Percentiles rank a stretch among this genome's conserved stretches.
These are phyloP conservation scores for Halictus rubicundus DNA, from an alignment of 1,140 invertebrate species.

Conservation along the genomic window DNA sequence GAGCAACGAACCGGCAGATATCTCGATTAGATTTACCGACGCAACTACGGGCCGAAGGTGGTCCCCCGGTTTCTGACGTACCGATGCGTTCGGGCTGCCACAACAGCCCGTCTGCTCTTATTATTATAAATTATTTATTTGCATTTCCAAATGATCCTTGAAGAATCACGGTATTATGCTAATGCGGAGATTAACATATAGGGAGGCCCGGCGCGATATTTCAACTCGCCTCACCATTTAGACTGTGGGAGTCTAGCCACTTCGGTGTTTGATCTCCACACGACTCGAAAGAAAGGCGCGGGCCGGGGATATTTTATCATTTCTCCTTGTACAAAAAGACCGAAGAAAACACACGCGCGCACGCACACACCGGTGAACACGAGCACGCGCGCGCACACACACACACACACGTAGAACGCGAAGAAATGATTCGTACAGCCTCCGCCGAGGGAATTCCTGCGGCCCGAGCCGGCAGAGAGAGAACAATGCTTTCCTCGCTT, in stretches of 20 bases:
- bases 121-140: conserved; percentile 82
- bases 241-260: conserved; percentile 65
- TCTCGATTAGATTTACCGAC: conserved; percentile 57
- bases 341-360: neutral
- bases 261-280: conserved; percentile 65
- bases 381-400: too few relatives aligned
- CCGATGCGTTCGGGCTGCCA: conserved; percentile 58
- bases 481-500: conserved; percentile 56
- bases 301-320: conserved; percentile 64
- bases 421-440: conserved; percentile 25
- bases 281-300: conserved; percentile 66
- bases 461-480: conserved; percentile 28
- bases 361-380: too few relatives aligned
- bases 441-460: conserved; percentile 46
- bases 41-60: conserved; percentile 34
- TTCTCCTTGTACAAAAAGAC: conserved; percentile 56
- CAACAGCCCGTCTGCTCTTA: conserved; percentile 70
- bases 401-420: too few relatives aligned
- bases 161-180: conserved; percentile 81
- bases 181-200: conserved; percentile 80
- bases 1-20: conserved; percentile 45
- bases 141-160: conserved; percentile 80
- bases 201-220: conserved; percentile 77
- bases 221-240: conserved; percentile 72
- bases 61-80: conserved; percentile 44